Base-by-base conservation (phyloP, 2,797 vertebrate species). In the Acanthopagrus latus region DNA sequence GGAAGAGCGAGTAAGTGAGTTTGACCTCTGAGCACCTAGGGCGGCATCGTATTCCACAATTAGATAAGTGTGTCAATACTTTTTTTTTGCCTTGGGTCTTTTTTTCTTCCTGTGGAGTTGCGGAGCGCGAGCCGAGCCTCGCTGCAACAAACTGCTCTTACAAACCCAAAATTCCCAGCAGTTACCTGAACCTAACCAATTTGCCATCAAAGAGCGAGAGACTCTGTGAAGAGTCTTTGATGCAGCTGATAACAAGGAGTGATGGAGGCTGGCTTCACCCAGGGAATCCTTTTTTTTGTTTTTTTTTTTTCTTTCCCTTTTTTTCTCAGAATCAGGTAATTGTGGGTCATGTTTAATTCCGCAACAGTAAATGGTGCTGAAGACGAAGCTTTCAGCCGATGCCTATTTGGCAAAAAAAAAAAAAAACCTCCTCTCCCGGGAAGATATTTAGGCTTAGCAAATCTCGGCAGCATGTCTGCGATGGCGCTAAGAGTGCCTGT, bases 371-470 rank as follows among this genome's bases (percentile, higher is more conserved):
- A 80, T 44, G 56, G 20, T 64, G 68, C 75, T 47, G 47, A 64
- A 41, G 57, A 76, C 1, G 14, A 63, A 68, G 62, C 54, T 54
- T 79, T 72, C 48, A 78, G 52, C 27, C 60, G 69, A 74, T 78
- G 65, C 50, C 27, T 43, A 52, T 83, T 79, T 81, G 72, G 63
- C 73, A 64, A 68, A 70, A 62, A 27, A 27, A 67, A 68, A 70
- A 62, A 27, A 27, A 27, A 25, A 25, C 25, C 29, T 65, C 60
- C 47, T 80, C 81, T 66, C 68, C 20, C 29, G 71, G 27, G 55
- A 89, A 74, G 76, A 77, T 76, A 55, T 78, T 86, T 48, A 64
- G 64, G 57, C 80, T 85, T 17, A 57, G 80, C 71, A 79, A 78
- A 78, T 78, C 77, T 76, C 63, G 5, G 50, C 43, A 52, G 70